Base-by-base conservation (phyloP, 2,797 vertebrate species). In the Vireo griseus region DNA sequence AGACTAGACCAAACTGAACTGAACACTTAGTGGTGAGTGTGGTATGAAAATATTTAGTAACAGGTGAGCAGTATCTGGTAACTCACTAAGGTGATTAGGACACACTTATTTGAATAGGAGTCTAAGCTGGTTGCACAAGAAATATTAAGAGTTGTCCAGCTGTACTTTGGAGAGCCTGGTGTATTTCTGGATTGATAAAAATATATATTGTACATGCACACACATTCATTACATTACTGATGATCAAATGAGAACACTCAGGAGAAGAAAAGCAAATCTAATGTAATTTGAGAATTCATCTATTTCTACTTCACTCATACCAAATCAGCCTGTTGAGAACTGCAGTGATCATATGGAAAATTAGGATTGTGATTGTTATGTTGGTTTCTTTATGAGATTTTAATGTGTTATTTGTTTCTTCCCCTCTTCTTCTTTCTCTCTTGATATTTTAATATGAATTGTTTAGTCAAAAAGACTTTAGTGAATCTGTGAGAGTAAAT, bases 371-470 rank as follows among this genome's bases (percentile, higher is more conserved):
- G 61, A 96, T 82, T 93, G 35, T 87, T 92, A 44, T 83, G 80
- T 93, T 89, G 89, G 37, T 44, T 82, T 81, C 79, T 86, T 92
- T 79, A 71, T 68, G 57, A 94, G 74, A 72, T 18, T 85, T 76
- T 65, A 94, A 87, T 80, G 37, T 39, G 18, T 65, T 89, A 48
- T 77, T 91, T 76, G 31, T 74, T 91, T 87, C 47, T 52, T 39
- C 10, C 12, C 9, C 19, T 71, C 33, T 33, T 77, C 44, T 90
- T 75, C 29, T 54, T 68, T 73, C 55, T 33, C 58, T 88, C 59
- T 85, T 92, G 77, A 54, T 92, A 92, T 89, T 93, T 95, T 89
- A 74, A 85, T 74, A 67, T 61, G 16, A 89, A 91, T 89, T 91
- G 69, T 85, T 94, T 74, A 85, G 40, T 92, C 57, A 92, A 86